These are phyloP conservation scores for Parotocinclus haroldoi DNA, from an alignment of 2,797 vertebrate genomes.

Conservation along the genomic window DNA sequence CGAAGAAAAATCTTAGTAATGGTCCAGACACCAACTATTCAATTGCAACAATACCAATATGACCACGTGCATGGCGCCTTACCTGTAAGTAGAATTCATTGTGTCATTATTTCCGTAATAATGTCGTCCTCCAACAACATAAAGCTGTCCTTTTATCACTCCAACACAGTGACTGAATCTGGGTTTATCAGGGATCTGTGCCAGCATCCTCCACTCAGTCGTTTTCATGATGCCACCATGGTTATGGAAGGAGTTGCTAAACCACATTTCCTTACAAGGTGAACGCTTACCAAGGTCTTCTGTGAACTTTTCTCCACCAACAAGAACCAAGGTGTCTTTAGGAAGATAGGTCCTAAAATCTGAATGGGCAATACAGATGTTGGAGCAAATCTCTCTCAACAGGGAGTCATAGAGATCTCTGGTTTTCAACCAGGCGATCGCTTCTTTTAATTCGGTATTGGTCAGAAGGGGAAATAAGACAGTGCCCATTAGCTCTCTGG, in stretches of 20 bases:
- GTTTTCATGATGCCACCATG: constrained; percentile 61
- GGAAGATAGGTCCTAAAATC: constrained; percentile 59
- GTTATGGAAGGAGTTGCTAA: constrained; percentile 67
- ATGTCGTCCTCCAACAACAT: constrained; percentile 73
- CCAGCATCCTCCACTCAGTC: constrained; percentile 64
- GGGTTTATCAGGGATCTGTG: constrained; percentile 61
- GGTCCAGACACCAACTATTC: background rate
- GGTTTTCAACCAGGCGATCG: constrained; percentile 12
- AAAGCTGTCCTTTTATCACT: constrained; percentile 63
- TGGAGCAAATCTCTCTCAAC: constrained; percentile 48
- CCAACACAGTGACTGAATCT: constrained; percentile 62
- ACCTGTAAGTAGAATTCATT: constrained; percentile 74
- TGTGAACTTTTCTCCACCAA: constrained; percentile 68
- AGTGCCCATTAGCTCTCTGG: constrained; percentile 68
- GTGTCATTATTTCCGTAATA: constrained; percentile 68
- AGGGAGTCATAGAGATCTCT: constrained; percentile 42
- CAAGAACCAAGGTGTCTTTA: constrained; percentile 67
- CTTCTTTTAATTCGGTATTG: constrained; percentile 54
- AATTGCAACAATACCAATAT: background rate
- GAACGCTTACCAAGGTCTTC: constrained; percentile 62
- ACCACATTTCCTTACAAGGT: constrained; percentile 69
- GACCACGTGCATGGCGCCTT: constrained; percentile 27
- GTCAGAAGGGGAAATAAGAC: constrained; percentile 88
- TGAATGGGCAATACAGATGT: constrained; percentile 49
- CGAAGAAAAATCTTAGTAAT: background rate